Conservation (phyloP, 1,140 invertebrate species). For the Drosophila tsacasi region DNA sequence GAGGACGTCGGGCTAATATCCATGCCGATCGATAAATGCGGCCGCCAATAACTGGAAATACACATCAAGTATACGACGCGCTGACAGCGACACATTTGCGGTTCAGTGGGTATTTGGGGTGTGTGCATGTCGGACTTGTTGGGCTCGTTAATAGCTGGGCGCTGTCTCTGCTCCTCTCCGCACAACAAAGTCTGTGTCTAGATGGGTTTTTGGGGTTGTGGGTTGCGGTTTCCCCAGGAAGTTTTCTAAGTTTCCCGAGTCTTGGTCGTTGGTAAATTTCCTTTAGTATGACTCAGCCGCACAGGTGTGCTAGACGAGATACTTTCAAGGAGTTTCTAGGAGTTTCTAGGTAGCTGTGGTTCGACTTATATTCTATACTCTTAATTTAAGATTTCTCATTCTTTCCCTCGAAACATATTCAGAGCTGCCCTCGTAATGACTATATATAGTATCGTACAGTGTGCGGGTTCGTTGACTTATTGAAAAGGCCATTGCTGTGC, state of each 20-base stretch:
- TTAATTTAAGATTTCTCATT: neutral
- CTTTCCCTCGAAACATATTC: neutral
- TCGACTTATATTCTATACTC: neutral
- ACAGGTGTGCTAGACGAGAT: neutral
- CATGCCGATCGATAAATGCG: conserved; percentile 79
- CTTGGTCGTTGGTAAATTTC: conserved; percentile 6
- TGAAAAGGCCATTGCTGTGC: conserved; percentile 66
- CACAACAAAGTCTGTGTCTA: conserved; percentile 25
- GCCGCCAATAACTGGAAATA: conserved; percentile 74
- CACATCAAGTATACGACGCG: conserved; percentile 78
- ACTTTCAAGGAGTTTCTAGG: neutral
- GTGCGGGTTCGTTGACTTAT: conserved; percentile 67
- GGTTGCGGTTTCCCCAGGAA: conserved; percentile 20
- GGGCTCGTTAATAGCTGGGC: conserved; percentile 35
- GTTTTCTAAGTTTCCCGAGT: conserved; percentile 3
- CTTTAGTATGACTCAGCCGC: conserved; percentile 21
- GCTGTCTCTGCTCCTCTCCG: conserved; percentile 21
- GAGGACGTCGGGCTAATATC: conserved; percentile 78
- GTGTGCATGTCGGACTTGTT: conserved; percentile 36
- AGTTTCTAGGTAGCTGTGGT: neutral
- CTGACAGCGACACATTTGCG: conserved; percentile 63
- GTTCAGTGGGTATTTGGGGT: conserved; percentile 72
- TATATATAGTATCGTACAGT: conserved; percentile 6
- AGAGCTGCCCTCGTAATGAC: conserved; percentile 26
- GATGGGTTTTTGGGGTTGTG: conserved; percentile 27